Percentiles rank a stretch among this genome's conserved stretches.
Conservation (phyloP, 1,140 invertebrate species). For the Conopomorpha cramerella region DNA sequence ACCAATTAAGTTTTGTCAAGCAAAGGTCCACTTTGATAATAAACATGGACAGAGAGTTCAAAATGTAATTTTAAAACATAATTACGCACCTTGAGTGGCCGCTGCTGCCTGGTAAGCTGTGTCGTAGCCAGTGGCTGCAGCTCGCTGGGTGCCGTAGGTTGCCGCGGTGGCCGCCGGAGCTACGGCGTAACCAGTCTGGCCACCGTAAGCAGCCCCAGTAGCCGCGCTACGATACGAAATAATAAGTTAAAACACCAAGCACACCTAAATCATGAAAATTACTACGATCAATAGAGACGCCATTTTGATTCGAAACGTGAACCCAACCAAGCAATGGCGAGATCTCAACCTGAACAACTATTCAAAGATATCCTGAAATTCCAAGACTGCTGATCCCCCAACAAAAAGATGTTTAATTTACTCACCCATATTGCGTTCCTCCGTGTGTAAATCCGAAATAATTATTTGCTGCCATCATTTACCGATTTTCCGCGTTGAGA, state of each 20-base stretch:
- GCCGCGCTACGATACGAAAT: slow-evolving; percentile 50
- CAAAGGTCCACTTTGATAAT: no score
- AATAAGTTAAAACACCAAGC: slow-evolving; percentile 10
- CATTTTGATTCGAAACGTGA: slow-evolving; percentile 46
- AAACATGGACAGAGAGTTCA: no score
- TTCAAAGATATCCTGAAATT: no score
- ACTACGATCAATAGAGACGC: slow-evolving; percentile 48
- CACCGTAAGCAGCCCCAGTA: slow-evolving; percentile 75
- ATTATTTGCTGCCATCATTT: slow-evolving; percentile 87
- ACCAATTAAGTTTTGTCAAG: no score
- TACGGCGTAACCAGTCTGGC: slow-evolving; percentile 82
- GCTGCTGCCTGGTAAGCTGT: slow-evolving; percentile 75
- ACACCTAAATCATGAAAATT: slow-evolving; percentile 11
- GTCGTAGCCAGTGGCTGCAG: slow-evolving; percentile 76
- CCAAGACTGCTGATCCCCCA: slow-evolving; percentile 4
- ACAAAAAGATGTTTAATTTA: slow-evolving; percentile 18
- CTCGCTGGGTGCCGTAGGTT: slow-evolving; percentile 76
- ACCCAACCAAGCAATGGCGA: no score
- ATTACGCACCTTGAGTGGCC: slow-evolving; percentile 70
- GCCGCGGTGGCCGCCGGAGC: slow-evolving; percentile 76
- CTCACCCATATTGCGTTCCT: slow-evolving; percentile 87
- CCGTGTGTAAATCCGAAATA: slow-evolving; percentile 91
- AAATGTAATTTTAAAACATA: slow-evolving; percentile 1
- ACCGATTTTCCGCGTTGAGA: slow-evolving; percentile 47
- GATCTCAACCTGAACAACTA: no score